Conservation (phyloP, 2,888 invertebrate genomes). For the Caradrina kadenii region DNA sequence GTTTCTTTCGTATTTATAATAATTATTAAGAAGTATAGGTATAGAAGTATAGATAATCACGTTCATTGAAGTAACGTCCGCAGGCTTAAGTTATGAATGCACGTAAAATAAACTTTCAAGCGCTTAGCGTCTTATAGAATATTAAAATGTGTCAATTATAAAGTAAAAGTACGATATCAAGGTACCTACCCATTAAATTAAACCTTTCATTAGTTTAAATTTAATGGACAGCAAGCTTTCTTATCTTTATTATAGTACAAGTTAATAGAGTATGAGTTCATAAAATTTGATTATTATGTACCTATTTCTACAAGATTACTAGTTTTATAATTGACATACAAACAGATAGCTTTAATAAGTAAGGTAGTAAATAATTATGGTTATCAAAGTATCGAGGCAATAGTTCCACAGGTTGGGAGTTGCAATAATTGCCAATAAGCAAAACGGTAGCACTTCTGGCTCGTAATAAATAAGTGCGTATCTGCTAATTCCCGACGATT, state of each 20-base stretch:
- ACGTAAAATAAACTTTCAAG: constrained; percentile 51
- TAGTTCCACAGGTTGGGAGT: constrained; percentile 30
- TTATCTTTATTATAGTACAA: constrained; percentile 38
- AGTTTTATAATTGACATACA: constrained; percentile 51
- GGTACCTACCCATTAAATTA: constrained; percentile 34
- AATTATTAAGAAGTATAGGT: too few relatives aligned
- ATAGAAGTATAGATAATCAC: neutral
- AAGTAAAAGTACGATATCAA: constrained; percentile 48
- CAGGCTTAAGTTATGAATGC: constrained; percentile 5
- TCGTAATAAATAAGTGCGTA: constrained; percentile 69
- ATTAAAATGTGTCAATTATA: constrained; percentile 59
- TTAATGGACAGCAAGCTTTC: constrained; percentile 42
- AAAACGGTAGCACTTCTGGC: constrained; percentile 66
- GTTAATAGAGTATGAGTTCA: constrained; percentile 40
- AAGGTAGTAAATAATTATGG: constrained; percentile 41
- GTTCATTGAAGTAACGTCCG: constrained; percentile 28
- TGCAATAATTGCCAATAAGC: constrained; percentile 51
- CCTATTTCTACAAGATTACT: constrained; percentile 39
- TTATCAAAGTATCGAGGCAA: constrained; percentile 45
- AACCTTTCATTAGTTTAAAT: constrained; percentile 37
- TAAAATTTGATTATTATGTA: constrained; percentile 48
- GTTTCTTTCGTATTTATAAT: too few relatives aligned
- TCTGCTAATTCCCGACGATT: constrained; percentile 75
- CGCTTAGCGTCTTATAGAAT: constrained; percentile 40
- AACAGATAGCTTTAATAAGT: constrained; percentile 44